Conservation (phyloP, 2,113 vertebrate genomes). For the Tachysurus vachellii region DNA sequence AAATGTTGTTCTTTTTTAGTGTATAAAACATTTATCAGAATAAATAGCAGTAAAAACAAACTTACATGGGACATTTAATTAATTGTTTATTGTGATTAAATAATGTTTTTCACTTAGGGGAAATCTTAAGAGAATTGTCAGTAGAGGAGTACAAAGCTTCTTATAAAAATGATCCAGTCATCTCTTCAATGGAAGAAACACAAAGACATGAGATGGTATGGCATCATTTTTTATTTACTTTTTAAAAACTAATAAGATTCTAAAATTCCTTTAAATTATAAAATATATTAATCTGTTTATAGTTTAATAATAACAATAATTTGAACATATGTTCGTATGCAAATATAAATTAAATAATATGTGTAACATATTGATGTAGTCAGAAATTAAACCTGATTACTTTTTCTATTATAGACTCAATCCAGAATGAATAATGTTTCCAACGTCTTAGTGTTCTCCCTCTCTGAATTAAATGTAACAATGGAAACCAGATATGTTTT, state of each 20-base stretch:
- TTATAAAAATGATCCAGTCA: neutral
- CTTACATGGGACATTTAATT: neutral
- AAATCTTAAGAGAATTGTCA: neutral
- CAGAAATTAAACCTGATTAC: neutral
- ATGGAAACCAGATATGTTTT: slow-evolving; percentile 35
- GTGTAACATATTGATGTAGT: neutral
- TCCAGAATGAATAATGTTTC: slow-evolving; percentile 27
- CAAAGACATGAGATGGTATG: neutral
- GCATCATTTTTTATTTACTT: neutral
- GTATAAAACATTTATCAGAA: neutral
- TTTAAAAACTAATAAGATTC: neutral
- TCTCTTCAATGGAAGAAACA: neutral
- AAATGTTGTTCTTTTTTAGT: neutral
- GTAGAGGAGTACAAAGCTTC: neutral
- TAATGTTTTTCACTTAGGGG: neutral
- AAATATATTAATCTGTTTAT: neutral
- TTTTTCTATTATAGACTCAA: slow-evolving; percentile 25
- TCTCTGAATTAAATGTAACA: slow-evolving; percentile 42
- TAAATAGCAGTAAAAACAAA: neutral
- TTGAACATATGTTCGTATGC: neutral
- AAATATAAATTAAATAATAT: neutral
- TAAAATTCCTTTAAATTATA: neutral
- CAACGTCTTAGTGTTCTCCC: slow-evolving; percentile 30
- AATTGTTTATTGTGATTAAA: neutral
- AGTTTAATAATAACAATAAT: neutral